Evolutionary conservation across 2,113 vertebrate species (phyloP).

Genomic region (Brienomyrus brachyistius): DNA sequence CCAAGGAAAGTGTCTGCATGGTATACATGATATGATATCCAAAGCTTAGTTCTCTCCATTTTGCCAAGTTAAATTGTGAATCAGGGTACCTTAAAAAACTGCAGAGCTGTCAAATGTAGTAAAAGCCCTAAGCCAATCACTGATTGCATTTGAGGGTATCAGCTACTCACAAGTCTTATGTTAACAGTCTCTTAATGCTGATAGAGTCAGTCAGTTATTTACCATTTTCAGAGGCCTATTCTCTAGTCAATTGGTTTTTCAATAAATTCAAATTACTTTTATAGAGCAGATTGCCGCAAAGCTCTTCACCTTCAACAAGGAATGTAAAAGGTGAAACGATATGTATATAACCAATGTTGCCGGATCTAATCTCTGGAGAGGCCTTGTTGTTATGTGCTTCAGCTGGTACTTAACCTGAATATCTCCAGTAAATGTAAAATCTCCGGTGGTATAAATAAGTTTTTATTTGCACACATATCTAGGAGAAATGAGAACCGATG

Average conservation of each 20-base stretch:
- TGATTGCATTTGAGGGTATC: background rate
- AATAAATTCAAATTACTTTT: background rate
- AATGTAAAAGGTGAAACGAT: background rate
- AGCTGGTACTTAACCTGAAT: background rate
- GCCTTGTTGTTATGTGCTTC: background rate
- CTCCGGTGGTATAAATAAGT: background rate
- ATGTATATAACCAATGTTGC: background rate
- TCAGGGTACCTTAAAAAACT: background rate
- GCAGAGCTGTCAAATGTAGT: background rate
- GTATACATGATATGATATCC: background rate
- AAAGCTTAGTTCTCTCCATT: background rate
- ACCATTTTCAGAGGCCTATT: background rate
- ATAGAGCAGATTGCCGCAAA: background rate
- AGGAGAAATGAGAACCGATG: background rate
- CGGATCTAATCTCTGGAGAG: background rate
- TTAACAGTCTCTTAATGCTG: background rate
- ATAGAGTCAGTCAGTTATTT: background rate
- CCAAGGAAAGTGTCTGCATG: background rate
- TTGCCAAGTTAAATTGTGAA: background rate
- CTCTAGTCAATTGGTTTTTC: background rate
- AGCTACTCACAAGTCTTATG: background rate
- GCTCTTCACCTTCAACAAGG: background rate
- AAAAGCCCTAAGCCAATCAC: background rate
- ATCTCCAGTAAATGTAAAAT: background rate
- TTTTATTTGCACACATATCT: background rate